Base-by-base conservation (phyloP, 2,888 invertebrate species). In the Nymphalis polychloros region DNA sequence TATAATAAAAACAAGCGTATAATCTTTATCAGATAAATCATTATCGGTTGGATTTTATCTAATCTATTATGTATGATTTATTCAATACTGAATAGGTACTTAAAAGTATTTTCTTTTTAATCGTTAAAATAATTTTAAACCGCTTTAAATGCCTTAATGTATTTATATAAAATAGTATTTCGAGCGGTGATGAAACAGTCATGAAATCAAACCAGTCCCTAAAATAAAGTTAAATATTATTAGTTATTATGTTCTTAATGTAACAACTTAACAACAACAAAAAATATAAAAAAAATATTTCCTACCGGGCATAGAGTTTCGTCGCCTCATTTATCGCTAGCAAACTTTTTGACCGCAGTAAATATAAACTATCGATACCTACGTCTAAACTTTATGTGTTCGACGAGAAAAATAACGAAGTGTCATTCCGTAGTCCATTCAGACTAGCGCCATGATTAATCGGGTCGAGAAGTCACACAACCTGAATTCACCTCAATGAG, bases 401-500 rank as follows among this genome's bases (percentile, higher is more conserved):
- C 53, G 68, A 63, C 52, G 61, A 74, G 71, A 72, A 75, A 75
- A 72, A 75, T 77, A 77, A 77, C 75, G 72, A 75, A 73, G 76
- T 76, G 73, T 75, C 76, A 72, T 76, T 72, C 71, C 73, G 69
- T 71, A 69, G 76, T 77, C 80, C 78, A 84, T 86, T 85, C 86
- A 84, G 76, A 76, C 79, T 81, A 79, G 80, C 76, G 77, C 78
- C 79, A 80, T 84, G 86, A 88, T 87, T 87, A 88, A 89, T 89
- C 84, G 87, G 85, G 86, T 85, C 85, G 88, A 85, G 85, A 81
- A 87, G 87, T 88, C 87, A 84, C 83, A 83, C 84, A 86, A 84
- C 87, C 85, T 86, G 87, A 89, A 88, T 89, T 81, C 84, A 86
- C 86, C 86, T 89, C 90, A 84, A 87, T 86, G 88, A 88, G 84